phyloP scores from a whole-genome alignment of 2,888 invertebrate genomes.

The Mesopsocus fuscifrons region DNA sequence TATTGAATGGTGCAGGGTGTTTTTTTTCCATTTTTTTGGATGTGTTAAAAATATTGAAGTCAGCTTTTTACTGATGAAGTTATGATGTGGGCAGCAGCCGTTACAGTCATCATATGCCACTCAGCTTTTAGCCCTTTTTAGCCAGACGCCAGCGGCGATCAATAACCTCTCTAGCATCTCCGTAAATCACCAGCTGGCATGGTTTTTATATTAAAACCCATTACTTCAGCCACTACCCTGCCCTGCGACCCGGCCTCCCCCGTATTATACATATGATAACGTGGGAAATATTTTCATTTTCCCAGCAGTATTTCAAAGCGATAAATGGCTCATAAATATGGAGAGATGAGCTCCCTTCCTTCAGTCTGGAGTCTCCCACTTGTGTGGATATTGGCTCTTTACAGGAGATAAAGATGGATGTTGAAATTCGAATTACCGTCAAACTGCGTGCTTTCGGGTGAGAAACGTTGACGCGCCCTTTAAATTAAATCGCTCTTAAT shows the following conservation, averaged over 20 bases:
- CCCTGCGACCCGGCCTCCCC: background rate
- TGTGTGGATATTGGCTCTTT: no score
- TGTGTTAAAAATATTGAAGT: no score
- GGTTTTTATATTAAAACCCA: constrained; percentile 9
- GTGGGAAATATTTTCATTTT: constrained; percentile 9
- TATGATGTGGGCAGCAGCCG: background rate
- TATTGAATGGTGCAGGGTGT: no score
- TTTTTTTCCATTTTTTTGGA: no score
- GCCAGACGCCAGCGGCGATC: background rate
- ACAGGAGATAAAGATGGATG: no score
- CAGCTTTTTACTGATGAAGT: background rate
- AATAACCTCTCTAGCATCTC: background rate
- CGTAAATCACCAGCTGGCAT: constrained; percentile 8
- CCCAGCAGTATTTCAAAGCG: background rate
- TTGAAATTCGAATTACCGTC: no score
- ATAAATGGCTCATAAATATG: constrained; percentile 10
- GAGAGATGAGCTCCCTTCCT: background rate
- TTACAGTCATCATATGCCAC: background rate
- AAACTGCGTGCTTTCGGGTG: no score
- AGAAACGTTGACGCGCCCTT: no score
- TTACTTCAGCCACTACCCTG: constrained; percentile 1
- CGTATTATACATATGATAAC: background rate
- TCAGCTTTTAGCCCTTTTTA: background rate
- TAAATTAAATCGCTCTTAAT: no score
- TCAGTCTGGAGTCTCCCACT: background rate